Base-by-base conservation (phyloP, 2,888 invertebrate species). In the Criorhina ranunculi region DNA sequence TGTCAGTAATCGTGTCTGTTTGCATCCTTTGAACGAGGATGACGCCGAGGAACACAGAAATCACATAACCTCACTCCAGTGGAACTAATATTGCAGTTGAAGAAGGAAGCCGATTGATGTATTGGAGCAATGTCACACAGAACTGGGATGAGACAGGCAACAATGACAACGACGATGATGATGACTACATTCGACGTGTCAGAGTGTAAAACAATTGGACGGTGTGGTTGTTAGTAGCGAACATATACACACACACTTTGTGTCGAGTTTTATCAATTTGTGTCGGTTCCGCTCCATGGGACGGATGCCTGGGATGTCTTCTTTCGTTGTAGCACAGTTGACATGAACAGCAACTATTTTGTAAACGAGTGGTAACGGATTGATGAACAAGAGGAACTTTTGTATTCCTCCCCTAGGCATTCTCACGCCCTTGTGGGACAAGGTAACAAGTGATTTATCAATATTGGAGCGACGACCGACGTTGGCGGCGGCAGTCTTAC, bases 171-270 rank as follows among this genome's bases (percentile, higher is more conserved):
- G 33, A 29, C 5, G 59, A 31, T 15, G 24, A 59, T 42, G 67
- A 51, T 60, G 59, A 37, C 24, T 67, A 19, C 17, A 42, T 67
- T 59, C 44, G 60, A 49, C 42, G 40, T 59, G 76, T 76, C 49
- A 67, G 60, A 67, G 67, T 59, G 76, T 67, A 42, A 67, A 76
- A 76, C 51, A 59, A 76, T 59, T 15, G 59, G 57, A 19, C 24
- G 35, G 19, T 33, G 53, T 33, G 53, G 33, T 59, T 64, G 55
- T 64, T 62, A 75, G 44, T 42, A 42, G 12, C n/a, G 35, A 62
- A 33, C 9, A 53, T 57, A 40, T 17, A 31, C 59, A 37, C 29
- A 46, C 24, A 55, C 75, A 55, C 55, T 17, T 33, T 29, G 35
- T 46, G 64, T 64, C 33, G 55, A 37, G 44, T 31, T 46, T 75